Percentiles rank a stretch among this genome's conserved stretches.
phyloP scores from a whole-genome alignment of 2,797 vertebrate genomes.

The Alauda arvensis region DNA sequence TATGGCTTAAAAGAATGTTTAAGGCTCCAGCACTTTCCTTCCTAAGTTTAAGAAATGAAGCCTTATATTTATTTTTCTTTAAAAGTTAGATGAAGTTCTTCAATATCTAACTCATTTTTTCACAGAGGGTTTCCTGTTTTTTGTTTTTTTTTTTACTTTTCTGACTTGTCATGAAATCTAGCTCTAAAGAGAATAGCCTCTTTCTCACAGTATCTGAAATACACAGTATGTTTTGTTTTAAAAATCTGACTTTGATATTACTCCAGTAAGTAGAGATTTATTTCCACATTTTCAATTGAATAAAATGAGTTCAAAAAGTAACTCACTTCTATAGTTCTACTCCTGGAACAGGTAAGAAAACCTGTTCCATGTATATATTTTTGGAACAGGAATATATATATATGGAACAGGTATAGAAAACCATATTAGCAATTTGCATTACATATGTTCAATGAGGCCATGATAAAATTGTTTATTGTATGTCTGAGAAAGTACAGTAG shows the following conservation, averaged over 20 bases:
- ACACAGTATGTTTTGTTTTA: conserved; percentile 10
- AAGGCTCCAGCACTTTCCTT: not conserved
- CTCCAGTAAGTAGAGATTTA: not conserved
- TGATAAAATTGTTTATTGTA: conserved; percentile 7
- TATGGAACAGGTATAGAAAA: conserved; percentile 17
- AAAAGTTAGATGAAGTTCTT: conserved; percentile 6
- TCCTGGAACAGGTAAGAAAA: not conserved
- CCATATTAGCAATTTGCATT: conserved; percentile 10
- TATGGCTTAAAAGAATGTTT: conserved; percentile 7
- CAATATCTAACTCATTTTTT: not conserved
- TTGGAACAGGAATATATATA: too few relatives aligned
- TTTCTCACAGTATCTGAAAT: not conserved
- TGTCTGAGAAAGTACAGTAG: not conserved
- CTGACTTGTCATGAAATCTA: not conserved
- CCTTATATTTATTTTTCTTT: not conserved
- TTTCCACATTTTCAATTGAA: conserved; percentile 26
- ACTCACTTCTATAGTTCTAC: conserved; percentile 18
- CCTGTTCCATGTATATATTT: too few relatives aligned
- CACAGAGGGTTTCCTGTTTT: not conserved
- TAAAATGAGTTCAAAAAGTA: conserved; percentile 37
- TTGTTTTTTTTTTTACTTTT: not conserved
- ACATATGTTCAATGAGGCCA: not conserved
- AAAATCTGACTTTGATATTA: not conserved
- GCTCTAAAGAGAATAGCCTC: not conserved
- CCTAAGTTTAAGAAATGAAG: not conserved